Percentiles rank a stretch among this genome's conserved stretches.
Conservation (phyloP, 2,888 invertebrate species). For the Parthenolecanium corni region DNA sequence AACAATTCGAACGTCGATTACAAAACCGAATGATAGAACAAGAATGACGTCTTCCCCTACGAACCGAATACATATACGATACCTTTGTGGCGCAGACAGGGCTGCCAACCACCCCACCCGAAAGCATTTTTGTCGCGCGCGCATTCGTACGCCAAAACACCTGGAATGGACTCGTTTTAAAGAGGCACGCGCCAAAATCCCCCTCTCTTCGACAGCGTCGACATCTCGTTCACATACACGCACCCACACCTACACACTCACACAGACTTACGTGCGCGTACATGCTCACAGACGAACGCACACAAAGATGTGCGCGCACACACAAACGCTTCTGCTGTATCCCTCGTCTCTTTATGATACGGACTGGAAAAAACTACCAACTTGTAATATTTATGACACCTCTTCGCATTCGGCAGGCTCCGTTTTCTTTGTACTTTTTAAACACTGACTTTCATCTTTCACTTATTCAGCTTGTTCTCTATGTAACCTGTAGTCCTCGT, state of each 20-base stretch:
- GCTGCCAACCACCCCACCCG: constrained; percentile 23
- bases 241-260: too few relatives aligned
- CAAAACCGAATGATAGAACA: constrained; percentile 5
- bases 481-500: too few relatives aligned
- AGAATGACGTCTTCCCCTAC: too few relatives aligned
- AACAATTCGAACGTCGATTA: constrained; percentile 13
- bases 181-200: constrained; percentile 25
- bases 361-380: constrained; percentile 1
- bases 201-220: constrained; percentile 2
- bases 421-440: constrained; percentile 12
- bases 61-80: not conserved
- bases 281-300: too few relatives aligned
- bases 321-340: too few relatives aligned
- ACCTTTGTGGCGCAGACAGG: constrained; percentile 6
- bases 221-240: too few relatives aligned
- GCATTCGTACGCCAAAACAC: constrained; percentile 22
- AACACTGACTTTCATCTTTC: too few relatives aligned
- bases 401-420: constrained; percentile 11
- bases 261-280: too few relatives aligned
- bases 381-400: constrained; percentile 24
- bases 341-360: too few relatives aligned
- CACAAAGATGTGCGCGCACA: too few relatives aligned
- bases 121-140: constrained; percentile 24
- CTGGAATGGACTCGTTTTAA: constrained; percentile 22
- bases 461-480: too few relatives aligned